Percentiles rank a stretch among this genome's conserved stretches.
Conservation (phyloP, 2,113 vertebrate genomes). For the Callopanchax toddi region DNA sequence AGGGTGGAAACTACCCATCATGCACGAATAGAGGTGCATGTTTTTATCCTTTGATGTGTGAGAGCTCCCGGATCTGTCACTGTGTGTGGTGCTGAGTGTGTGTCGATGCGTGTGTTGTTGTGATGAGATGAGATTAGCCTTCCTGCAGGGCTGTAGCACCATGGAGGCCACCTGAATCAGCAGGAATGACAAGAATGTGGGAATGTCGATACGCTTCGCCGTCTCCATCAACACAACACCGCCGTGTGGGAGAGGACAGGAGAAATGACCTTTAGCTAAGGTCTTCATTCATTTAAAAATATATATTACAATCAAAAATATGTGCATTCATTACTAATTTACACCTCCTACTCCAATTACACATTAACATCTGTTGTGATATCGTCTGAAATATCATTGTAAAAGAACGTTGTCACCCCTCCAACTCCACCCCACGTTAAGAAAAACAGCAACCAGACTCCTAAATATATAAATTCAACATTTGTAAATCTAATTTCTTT, state of each 20-base stretch:
- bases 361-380: background rate
- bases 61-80: background rate
- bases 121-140: slow-evolving; percentile 67
- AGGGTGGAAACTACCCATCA: slow-evolving; percentile 36
- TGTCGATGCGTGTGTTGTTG: slow-evolving; percentile 14
- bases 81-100: slow-evolving; percentile 39
- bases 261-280: background rate
- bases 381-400: background rate
- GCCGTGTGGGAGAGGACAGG: slow-evolving; percentile 18
- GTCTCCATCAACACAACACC: slow-evolving; percentile 44
- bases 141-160: slow-evolving; percentile 42
- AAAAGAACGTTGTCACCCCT: background rate
- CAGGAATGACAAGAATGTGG: slow-evolving; percentile 68
- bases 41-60: slow-evolving; percentile 19
- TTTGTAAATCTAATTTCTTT: background rate
- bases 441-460: background rate
- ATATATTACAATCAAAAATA: background rate
- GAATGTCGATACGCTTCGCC: slow-evolving; percentile 45
- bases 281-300: background rate
- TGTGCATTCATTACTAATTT: background rate
- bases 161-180: slow-evolving; percentile 63
- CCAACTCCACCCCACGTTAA: background rate
- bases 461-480: background rate
- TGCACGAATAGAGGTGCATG: slow-evolving; percentile 6
- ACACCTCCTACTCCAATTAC: no score